phyloP scores from a whole-genome alignment of 2,113 vertebrate genomes.

The Dicerorhinus sumatrensis region DNA sequence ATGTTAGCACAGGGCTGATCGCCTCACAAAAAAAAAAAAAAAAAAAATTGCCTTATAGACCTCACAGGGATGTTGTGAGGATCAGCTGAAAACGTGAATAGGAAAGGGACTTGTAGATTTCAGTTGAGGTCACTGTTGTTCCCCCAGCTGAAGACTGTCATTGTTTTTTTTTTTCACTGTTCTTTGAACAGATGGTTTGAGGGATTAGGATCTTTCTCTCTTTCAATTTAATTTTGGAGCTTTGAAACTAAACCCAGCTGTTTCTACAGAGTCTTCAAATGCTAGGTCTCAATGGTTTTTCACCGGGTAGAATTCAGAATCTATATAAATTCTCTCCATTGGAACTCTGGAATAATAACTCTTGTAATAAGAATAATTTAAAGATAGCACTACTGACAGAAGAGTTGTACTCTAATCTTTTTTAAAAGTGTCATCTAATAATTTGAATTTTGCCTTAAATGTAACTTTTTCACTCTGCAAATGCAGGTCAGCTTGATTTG shows the following conservation, averaged over 20 bases:
- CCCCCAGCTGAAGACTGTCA: neutral
- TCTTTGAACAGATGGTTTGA: constrained; percentile 71
- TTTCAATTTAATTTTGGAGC: constrained; percentile 70
- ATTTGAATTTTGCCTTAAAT: constrained; percentile 37
- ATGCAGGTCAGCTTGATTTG: constrained; percentile 17
- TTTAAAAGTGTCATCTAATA: neutral
- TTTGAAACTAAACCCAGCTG: constrained; percentile 71
- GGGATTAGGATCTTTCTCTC: constrained; percentile 57
- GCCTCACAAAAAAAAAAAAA: too few relatives aligned
- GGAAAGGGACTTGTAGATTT: neutral
- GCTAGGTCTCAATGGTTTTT: constrained; percentile 28
- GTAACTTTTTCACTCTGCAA: neutral
- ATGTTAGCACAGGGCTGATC: too few relatives aligned
- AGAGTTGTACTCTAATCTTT: neutral
- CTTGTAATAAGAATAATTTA: constrained; percentile 32
- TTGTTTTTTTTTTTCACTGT: neutral
- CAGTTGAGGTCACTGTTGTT: neutral
- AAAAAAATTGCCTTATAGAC: constrained; percentile 18
- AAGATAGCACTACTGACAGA: neutral
- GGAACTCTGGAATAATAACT: neutral
- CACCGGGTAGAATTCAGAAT: constrained; percentile 12
- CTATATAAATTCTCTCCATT: neutral
- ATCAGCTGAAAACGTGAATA: neutral
- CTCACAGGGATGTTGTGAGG: neutral
- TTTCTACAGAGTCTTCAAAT: constrained; percentile 68